These are phyloP conservation scores for Brachionus calyciflorus DNA, from an alignment of 1,140 invertebrate genomes.

Conservation along the genomic window DNA sequence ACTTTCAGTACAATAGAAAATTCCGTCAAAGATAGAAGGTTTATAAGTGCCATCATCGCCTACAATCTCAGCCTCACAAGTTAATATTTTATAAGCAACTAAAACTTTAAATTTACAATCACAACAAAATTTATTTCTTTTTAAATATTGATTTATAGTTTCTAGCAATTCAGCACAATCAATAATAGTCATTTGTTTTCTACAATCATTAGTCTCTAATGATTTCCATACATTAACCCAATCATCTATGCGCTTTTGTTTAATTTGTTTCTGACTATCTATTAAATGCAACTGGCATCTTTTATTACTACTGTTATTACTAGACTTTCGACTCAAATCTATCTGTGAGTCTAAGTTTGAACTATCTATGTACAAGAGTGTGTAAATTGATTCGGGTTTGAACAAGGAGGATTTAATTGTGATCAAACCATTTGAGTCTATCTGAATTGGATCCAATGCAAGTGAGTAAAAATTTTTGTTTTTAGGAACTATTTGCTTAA, in stretches of 20 bases:
- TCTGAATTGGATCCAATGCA: constrained; percentile 24
- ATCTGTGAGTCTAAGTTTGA: constrained; percentile 44
- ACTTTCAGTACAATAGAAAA: background rate
- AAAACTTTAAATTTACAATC: constrained; percentile 86
- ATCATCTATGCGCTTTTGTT: constrained; percentile 44
- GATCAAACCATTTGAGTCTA: background rate
- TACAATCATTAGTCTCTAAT: constrained; percentile 74
- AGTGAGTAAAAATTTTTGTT: background rate
- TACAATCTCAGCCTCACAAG: constrained; percentile 72
- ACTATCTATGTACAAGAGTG: constrained; percentile 70
- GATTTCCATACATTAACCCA: constrained; percentile 72
- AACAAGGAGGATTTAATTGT: background rate
- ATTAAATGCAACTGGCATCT: constrained; percentile 49
- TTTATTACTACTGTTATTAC: constrained; percentile 48
- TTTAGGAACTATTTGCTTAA: background rate
- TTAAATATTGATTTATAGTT: constrained; percentile 80
- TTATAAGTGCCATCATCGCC: background rate
- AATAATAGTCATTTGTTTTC: constrained; percentile 78
- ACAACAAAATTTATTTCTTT: constrained; percentile 82
- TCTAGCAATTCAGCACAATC: constrained; percentile 75
- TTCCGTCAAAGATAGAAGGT: background rate
- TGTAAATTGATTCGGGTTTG: constrained; percentile 53
- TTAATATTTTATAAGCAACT: constrained; percentile 77
- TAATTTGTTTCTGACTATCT: constrained; percentile 48
- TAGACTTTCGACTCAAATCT: constrained; percentile 48